phyloP scores from a whole-genome alignment of 37 sponge, comb jelly and placozoan genomes.

The Lycopodina hypogea region DNA sequence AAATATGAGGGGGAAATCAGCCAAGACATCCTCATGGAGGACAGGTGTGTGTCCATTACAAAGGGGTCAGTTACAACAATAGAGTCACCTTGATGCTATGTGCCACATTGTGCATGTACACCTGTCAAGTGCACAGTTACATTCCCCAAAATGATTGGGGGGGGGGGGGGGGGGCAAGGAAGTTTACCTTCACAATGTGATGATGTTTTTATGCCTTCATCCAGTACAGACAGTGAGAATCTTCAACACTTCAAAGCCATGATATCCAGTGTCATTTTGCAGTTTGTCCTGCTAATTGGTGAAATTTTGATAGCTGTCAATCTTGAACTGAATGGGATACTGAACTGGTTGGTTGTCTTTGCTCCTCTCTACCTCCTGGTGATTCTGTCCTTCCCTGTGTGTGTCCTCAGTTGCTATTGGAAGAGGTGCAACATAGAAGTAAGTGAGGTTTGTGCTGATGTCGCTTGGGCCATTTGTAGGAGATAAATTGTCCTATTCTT shows the following conservation, averaged over 20 bases:
- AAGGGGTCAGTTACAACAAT: too few species aligned
- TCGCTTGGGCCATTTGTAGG: too few species aligned
- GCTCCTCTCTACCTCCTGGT: slow-evolving; percentile 60
- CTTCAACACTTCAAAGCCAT: slow-evolving; percentile 51
- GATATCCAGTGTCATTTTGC: slow-evolving; percentile 30
- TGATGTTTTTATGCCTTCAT: too few species aligned
- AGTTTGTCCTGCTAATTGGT: slow-evolving; percentile 47
- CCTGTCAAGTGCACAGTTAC: too few species aligned
- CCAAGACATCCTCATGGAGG: too few species aligned
- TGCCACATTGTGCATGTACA: too few species aligned
- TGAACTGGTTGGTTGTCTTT: slow-evolving; percentile 62
- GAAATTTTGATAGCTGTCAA: slow-evolving; percentile 57
- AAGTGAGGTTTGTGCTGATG: background rate
- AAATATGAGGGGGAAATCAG: too few species aligned
- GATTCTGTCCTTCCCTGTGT: slow-evolving; percentile 12
- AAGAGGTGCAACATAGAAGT: slow-evolving; percentile 61
- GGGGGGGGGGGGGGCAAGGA: too few species aligned
- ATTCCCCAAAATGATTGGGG: too few species aligned
- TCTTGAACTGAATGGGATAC: slow-evolving; percentile 31
- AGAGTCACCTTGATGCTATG: too few species aligned
- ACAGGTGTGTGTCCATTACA: too few species aligned
- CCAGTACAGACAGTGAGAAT: slow-evolving; percentile 50
- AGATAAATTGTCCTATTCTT: background rate
- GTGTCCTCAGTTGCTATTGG: slow-evolving; percentile 31
- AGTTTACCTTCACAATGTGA: too few species aligned